phyloP scores from a whole-genome alignment of 2,113 vertebrate genomes.

The Erythrolamprus reginae region DNA sequence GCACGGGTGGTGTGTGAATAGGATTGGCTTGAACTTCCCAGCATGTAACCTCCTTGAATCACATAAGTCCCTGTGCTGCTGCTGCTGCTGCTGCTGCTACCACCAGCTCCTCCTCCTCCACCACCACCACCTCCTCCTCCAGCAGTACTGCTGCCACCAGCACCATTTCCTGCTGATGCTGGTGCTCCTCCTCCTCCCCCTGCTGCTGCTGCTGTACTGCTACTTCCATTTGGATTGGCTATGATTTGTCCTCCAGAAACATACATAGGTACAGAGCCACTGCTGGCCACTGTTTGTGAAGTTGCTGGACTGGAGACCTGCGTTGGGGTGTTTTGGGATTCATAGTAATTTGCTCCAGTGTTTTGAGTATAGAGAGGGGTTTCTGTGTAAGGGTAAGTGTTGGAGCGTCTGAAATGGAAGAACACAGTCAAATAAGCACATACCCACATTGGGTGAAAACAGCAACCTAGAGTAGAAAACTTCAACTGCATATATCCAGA shows the following conservation, averaged over 20 bases:
- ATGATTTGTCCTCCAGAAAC: constrained; percentile 78
- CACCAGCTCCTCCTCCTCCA: neutral
- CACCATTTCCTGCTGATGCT: constrained; percentile 38
- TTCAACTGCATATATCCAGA: neutral
- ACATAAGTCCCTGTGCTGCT: constrained; percentile 70
- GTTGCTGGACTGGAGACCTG: constrained; percentile 78
- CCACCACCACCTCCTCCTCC: constrained; percentile 38
- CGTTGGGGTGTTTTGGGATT: constrained; percentile 70
- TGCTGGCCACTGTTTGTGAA: constrained; percentile 74
- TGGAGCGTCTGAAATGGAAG: constrained; percentile 71
- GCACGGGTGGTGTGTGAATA: constrained; percentile 86
- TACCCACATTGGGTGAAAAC: neutral
- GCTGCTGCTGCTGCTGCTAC: constrained; percentile 42
- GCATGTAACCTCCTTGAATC: constrained; percentile 80
- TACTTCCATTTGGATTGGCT: constrained; percentile 57
- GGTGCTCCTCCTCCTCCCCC: neutral
- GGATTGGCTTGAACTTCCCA: constrained; percentile 80
- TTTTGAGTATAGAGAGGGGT: constrained; percentile 79
- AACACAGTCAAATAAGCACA: neutral
- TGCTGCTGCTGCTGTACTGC: constrained; percentile 39
- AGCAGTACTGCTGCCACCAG: neutral
- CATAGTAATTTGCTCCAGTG: constrained; percentile 75
- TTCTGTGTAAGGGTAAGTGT: constrained; percentile 79
- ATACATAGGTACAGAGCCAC: constrained; percentile 78
- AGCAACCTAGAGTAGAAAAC: neutral